Base-by-base conservation (phyloP, 2,797 vertebrate genomes). In the Calcarius lapponicus region DNA sequence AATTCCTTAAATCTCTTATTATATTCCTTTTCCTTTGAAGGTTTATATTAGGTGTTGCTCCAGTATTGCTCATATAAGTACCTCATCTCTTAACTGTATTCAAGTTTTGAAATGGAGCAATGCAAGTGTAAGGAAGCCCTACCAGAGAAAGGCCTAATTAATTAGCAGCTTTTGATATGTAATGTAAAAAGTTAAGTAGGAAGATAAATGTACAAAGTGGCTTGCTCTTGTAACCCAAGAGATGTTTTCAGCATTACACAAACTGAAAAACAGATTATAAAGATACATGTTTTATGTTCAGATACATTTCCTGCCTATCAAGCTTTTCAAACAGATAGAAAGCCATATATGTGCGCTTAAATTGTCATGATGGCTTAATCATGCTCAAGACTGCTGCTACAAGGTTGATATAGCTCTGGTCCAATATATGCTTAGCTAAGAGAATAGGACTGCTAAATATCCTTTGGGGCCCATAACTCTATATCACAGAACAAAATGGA, bases 331-430 rank as follows among this genome's bases (percentile, higher is more conserved):
- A 51, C 11, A 60, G 56, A 21, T 1, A 2, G 60, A 70, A 73
- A 87, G 50, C 36, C 17, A 1, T 38, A 9, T 24, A 2, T 19
- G 10, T 56, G 17, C 57, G n/a, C 48, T 84, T 58, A 48, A 73
- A 53, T 53, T 45, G 36, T 45, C 0, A 0, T 19, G 54, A 16
- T 62, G 21, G 14, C 3, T 0, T 79, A 76, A 80, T 36, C 28
- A 8, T 40, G 51, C 28, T 47, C 28, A 34, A 58, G 62, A 18
- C 22, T 84, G 32, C 43, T 70, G 34, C 64, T 66, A 31, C 14
- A 34, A 60, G 31, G 8, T 12, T 69, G 47, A 19, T 2, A 0
- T 81, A 45, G 64, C 36, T 88, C 48, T 88, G 17, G 3, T 84
- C 90, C 32, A 21, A 0, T 64, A 19, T 45, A 28, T 56, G 29